These are phyloP conservation scores for Pollenia griseotomentosa DNA, from an alignment of 2,888 invertebrate genomes.

Conservation along the genomic window DNA sequence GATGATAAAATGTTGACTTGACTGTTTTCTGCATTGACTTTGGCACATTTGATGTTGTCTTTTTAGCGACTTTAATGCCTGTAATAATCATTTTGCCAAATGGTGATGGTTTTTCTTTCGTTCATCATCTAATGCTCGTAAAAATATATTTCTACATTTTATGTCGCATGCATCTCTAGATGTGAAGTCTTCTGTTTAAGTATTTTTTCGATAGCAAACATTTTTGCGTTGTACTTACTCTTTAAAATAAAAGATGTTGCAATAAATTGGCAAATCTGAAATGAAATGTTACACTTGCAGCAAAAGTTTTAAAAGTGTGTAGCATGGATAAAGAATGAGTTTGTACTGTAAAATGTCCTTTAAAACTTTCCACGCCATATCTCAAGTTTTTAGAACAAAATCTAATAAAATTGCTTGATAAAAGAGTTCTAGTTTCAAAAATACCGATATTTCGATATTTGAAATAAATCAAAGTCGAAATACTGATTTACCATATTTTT, in stretches of 20 bases:
- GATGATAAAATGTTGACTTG: slow-evolving; percentile 30
- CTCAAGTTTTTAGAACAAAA: too few species aligned
- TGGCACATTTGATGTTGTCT: slow-evolving; percentile 37
- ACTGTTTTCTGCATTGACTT: slow-evolving; percentile 3
- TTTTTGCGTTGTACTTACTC: not conserved
- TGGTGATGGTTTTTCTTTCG: slow-evolving; percentile 45
- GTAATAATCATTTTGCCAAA: slow-evolving; percentile 57
- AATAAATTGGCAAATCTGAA: not conserved
- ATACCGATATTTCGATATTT: too few species aligned
- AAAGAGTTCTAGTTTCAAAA: too few species aligned
- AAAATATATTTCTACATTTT: slow-evolving; percentile 32
- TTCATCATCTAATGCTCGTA: slow-evolving; percentile 30
- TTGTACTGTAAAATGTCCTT: too few species aligned
- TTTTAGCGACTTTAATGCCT: slow-evolving; percentile 57
- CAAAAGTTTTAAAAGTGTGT: not conserved
- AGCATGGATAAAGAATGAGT: too few species aligned
- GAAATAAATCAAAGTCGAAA: too few species aligned
- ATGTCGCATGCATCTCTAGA: not conserved
- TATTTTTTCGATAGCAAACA: not conserved
- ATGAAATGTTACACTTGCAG: not conserved
- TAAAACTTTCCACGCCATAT: too few species aligned
- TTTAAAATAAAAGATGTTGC: slow-evolving; percentile 7
- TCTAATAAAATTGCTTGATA: too few species aligned
- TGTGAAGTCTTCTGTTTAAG: slow-evolving; percentile 7
- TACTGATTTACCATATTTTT: too few species aligned